Conservation (phyloP, 2,797 vertebrate species). For the Peromyscus aztecus region DNA sequence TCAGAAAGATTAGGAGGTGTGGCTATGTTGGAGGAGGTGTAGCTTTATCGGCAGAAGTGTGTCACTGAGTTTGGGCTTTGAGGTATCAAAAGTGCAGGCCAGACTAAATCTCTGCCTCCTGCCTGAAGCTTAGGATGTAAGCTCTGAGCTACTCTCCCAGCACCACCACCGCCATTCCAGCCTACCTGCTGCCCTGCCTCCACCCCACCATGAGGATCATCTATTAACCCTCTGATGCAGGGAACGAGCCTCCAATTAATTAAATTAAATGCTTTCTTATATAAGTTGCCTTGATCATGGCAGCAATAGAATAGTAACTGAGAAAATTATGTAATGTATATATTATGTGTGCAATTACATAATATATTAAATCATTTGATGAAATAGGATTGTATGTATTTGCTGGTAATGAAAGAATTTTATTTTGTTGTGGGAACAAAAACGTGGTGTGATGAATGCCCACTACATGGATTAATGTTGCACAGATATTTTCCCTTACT, state of each 20-base stretch:
- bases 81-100: background rate
- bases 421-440: background rate
- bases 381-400: background rate
- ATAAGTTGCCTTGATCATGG: background rate
- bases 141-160: background rate
- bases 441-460: background rate
- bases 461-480: background rate
- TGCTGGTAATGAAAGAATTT: background rate
- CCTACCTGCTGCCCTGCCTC: background rate
- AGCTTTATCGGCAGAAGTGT: background rate
- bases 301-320: background rate
- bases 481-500: too few species aligned
- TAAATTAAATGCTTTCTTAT: background rate
- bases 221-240: background rate
- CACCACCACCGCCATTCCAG: background rate
- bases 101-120: background rate
- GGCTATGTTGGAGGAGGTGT: background rate
- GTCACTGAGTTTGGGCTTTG: background rate
- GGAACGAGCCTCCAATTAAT: background rate
- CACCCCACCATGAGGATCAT: background rate
- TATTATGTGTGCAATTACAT: background rate
- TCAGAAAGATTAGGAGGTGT: background rate
- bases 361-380: background rate
- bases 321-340: background rate
- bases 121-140: background rate